Evolutionary conservation across 1,140 invertebrate species (phyloP).

Genomic region (Euwallacea fornicatus): DNA sequence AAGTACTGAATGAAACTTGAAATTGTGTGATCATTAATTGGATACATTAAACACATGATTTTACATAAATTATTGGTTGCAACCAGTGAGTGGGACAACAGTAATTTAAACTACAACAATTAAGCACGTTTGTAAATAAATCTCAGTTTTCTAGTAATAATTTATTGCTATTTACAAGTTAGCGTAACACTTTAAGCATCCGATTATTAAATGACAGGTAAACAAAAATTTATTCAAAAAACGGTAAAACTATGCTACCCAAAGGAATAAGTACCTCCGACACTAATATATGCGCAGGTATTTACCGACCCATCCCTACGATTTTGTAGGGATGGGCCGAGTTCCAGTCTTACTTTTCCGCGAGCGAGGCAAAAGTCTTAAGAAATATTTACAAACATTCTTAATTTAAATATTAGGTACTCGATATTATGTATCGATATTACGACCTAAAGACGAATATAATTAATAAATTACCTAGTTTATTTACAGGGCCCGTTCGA

Average conservation of each 20-base stretch:
- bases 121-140: slow-evolving; percentile 11
- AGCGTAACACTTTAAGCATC: slow-evolving; percentile 20
- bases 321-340: neutral
- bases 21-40: neutral
- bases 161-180: slow-evolving; percentile 37
- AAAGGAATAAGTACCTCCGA: slow-evolving; percentile 1
- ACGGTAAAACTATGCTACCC: slow-evolving; percentile 5
- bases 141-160: slow-evolving; percentile 14
- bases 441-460: slow-evolving; percentile 21
- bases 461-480: slow-evolving; percentile 35
- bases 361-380: neutral
- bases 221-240: slow-evolving; percentile 2
- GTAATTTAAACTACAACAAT: neutral
- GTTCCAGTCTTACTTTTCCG: too few relatives aligned
- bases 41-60: neutral
- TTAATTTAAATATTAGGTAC: slow-evolving; percentile 5
- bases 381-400: slow-evolving; percentile 29
- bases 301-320: too few relatives aligned
- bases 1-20: neutral
- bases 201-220: slow-evolving; percentile 10
- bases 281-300: neutral
- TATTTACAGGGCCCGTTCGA: slow-evolving; percentile 20
- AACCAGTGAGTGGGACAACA: neutral
- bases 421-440: slow-evolving; percentile 17
- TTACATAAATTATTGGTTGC: neutral